Evolutionary conservation across 2,888 invertebrate genomes (phyloP).

Genomic region (Polylopha cassiicola): DNA sequence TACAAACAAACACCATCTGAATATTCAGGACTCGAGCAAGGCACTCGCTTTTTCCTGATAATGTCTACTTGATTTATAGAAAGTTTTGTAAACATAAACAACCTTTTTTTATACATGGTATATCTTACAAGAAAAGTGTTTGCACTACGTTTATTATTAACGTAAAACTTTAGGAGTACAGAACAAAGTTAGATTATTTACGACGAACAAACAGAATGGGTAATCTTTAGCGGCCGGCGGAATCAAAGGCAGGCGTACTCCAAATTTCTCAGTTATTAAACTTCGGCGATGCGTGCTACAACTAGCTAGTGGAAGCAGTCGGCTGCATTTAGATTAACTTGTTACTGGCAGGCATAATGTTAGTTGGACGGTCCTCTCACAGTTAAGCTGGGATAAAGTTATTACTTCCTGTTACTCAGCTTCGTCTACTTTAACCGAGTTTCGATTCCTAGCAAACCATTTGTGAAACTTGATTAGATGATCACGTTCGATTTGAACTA

Average conservation of each 20-base stretch:
- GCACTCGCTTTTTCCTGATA: slow-evolving; percentile 59
- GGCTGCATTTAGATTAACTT: slow-evolving; percentile 75
- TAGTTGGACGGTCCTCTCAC: slow-evolving; percentile 68
- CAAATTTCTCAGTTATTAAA: slow-evolving; percentile 68
- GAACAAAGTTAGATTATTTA: too few species aligned
- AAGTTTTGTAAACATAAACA: slow-evolving; percentile 40
- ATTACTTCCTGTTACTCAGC: slow-evolving; percentile 72
- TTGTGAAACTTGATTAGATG: slow-evolving; percentile 70
- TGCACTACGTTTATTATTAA: too few species aligned
- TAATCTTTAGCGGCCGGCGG: slow-evolving; percentile 32
- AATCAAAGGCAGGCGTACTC: slow-evolving; percentile 55
- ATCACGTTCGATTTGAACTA: slow-evolving; percentile 66
- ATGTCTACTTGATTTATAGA: slow-evolving; percentile 65
- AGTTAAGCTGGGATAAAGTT: slow-evolving; percentile 72
- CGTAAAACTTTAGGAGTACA: too few species aligned
- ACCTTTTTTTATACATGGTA: slow-evolving; percentile 9
- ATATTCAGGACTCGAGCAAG: slow-evolving; percentile 63
- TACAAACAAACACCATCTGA: slow-evolving; percentile 70
- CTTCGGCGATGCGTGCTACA: slow-evolving; percentile 64
- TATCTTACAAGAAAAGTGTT: too few species aligned
- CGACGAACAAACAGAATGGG: slow-evolving; percentile 24
- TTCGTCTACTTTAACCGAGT: slow-evolving; percentile 69
- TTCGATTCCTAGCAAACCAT: slow-evolving; percentile 65
- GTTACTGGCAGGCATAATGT: slow-evolving; percentile 75
- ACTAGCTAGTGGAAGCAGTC: slow-evolving; percentile 60